Conservation (phyloP, 1,140 invertebrate genomes). For the Pseudobourletiella spinata region DNA sequence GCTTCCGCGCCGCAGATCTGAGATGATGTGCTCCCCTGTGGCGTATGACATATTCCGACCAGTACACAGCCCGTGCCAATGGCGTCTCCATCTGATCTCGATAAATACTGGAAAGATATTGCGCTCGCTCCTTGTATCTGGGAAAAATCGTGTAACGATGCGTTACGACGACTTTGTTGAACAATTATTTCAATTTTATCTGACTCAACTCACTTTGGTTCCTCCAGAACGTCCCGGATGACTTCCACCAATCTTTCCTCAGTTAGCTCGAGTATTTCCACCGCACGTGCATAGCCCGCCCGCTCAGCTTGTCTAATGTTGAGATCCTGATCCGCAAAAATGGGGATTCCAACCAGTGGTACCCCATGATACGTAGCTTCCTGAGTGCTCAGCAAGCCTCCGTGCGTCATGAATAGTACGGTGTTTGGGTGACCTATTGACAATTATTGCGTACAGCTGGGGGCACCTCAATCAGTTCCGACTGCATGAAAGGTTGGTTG, state of each 20-base stretch:
- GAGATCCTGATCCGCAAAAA: slow-evolving; percentile 40
- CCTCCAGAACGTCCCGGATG: neutral
- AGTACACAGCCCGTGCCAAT: too few species aligned
- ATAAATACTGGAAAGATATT: too few species aligned
- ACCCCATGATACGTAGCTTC: slow-evolving; percentile 41
- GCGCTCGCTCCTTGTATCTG: too few species aligned
- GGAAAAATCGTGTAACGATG: too few species aligned
- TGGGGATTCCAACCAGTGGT: slow-evolving; percentile 41
- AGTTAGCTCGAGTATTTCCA: slow-evolving; percentile 13
- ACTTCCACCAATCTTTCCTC: neutral
- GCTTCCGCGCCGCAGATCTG: too few species aligned
- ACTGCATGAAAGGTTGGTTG: slow-evolving; percentile 39
- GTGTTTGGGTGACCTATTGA: slow-evolving; percentile 21
- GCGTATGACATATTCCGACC: too few species aligned
- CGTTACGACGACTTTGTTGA: too few species aligned
- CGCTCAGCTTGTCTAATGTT: slow-evolving; percentile 33
- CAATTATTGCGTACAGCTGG: too few species aligned
- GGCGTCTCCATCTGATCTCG: too few species aligned
- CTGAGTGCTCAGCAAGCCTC: slow-evolving; percentile 41
- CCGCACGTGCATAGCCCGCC: neutral
- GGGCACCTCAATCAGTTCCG: too few species aligned
- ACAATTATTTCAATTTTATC: neutral
- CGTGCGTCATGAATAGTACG: slow-evolving; percentile 42
- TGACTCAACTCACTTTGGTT: neutral
- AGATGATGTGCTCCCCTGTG: too few species aligned